These are phyloP conservation scores for Archips xylosteana DNA, from an alignment of 2,888 invertebrate genomes.

Conservation along the genomic window DNA sequence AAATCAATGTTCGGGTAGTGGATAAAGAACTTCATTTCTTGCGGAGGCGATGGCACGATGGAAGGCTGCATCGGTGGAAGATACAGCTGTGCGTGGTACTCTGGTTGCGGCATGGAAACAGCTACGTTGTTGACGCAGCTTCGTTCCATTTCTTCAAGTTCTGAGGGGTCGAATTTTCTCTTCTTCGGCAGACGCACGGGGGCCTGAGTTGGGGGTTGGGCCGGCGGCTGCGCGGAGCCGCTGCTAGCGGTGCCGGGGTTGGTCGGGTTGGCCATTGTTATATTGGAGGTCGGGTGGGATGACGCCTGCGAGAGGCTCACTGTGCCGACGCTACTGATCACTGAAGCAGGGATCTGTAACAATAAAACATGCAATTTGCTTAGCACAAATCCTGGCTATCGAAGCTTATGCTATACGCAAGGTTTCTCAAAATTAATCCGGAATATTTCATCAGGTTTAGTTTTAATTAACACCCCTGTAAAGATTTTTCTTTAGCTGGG, in stretches of 20 bases:
- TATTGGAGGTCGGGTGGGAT: constrained; percentile 70
- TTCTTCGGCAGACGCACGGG: constrained; percentile 95
- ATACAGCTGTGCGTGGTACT: constrained; percentile 65
- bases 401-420: too few species aligned
- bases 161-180: constrained; percentile 93
- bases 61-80: constrained; percentile 71
- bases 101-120: constrained; percentile 61
- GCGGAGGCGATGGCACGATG: constrained; percentile 82
- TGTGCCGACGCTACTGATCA: constrained; percentile 86
- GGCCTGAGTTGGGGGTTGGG: constrained; percentile 80
- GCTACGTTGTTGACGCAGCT: constrained; percentile 77
- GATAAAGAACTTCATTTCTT: constrained; percentile 80
- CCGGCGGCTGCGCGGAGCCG: constrained; percentile 62
- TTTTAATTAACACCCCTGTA: too few species aligned
- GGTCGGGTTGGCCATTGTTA: constrained; percentile 79
- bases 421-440: too few species aligned
- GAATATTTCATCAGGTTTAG: too few species aligned
- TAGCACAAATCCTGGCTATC: background rate
- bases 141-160: constrained; percentile 89
- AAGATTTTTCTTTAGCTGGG: too few species aligned
- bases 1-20: constrained; percentile 91
- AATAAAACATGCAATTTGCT: constrained; percentile 22
- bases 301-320: constrained; percentile 81
- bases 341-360: constrained; percentile 84
- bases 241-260: constrained; percentile 75